These are phyloP conservation scores for Siphonodentalium dalli DNA, from an alignment of 2,888 invertebrate species.

Conservation along the genomic window DNA sequence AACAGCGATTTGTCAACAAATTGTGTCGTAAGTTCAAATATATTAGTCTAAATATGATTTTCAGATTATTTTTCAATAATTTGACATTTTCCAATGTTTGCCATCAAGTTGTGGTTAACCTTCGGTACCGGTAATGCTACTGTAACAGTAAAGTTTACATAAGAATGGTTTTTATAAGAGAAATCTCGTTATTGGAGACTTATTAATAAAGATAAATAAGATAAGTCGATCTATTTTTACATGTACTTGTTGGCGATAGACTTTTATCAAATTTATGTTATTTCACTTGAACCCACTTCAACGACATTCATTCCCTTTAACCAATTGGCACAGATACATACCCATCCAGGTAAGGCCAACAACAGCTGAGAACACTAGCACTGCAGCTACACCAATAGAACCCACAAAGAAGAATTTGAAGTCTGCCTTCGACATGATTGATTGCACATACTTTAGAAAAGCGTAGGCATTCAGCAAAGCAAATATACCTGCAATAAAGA, in stretches of 20 bases:
- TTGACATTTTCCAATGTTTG: too few species aligned
- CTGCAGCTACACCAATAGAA: slow-evolving; percentile 77
- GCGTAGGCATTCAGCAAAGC: slow-evolving; percentile 89
- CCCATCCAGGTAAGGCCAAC: slow-evolving; percentile 89
- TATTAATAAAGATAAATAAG: too few species aligned
- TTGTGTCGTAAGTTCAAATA: too few species aligned
- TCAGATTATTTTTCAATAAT: too few species aligned
- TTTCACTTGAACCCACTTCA: too few species aligned
- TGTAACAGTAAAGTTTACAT: too few species aligned
- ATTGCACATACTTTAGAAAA: slow-evolving; percentile 84
- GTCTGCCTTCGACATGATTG: slow-evolving; percentile 85
- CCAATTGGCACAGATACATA: slow-evolving; percentile 30
- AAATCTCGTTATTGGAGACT: too few species aligned
- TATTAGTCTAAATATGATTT: too few species aligned
- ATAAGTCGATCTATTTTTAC: background rate
- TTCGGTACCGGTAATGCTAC: too few species aligned
- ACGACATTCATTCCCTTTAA: background rate
- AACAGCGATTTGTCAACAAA: too few species aligned
- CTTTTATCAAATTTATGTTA: background rate
- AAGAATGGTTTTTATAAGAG: too few species aligned
- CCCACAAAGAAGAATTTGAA: slow-evolving; percentile 86
- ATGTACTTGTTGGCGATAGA: background rate
- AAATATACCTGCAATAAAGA: slow-evolving; percentile 81
- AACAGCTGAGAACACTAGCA: slow-evolving; percentile 81
- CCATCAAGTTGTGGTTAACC: too few species aligned